Evolutionary conservation across 1,140 invertebrate genomes (phyloP), one percentile per base, ranked within the genome.

Genomic region (Asbolus verrucosus): DNA sequence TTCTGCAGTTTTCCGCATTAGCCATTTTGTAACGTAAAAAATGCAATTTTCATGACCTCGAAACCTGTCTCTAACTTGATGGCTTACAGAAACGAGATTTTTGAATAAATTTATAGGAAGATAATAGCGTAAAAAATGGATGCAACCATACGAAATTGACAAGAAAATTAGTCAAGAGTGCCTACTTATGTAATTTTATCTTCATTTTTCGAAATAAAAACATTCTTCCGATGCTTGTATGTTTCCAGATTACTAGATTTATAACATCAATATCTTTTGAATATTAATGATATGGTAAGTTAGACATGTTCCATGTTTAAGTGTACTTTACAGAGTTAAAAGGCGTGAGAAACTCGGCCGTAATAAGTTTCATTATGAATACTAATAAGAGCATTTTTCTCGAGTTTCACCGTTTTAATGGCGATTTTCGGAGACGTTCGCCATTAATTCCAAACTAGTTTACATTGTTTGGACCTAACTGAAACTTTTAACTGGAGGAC

Each of bases 331-430:
- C 33, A n/a, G 27, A 50, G 43, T 50, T 50, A 50, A 50, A 50
- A 54, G 46, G 46, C 46, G 46, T 54, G 46, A 54, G 46, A 54
- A 54, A 54, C 19, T 27, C 6, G 46, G 19, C 46, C 46, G 27
- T 54, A 27, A 54, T 46, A 46, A 46, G 41, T 46, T 46, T 46
- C 41, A 46, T 54, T 54, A 54, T 54, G 46, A 54, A 54, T 54
- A 54, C 19, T 54, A 27, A 54, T 54, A 9, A 30, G 46, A 24
- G 21, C 19, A 21, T 54, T 54, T 54, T 54, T 54, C 46, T 54
- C 13, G 21, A 16, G 14, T 8, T 16, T 54, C 19, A 21, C 19
- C 5, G 5, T 11, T 36, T 11, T 36, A 27, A 3, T 8, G 24
- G 6, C n/a, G n/a, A n/a, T n/a, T n/a, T n/a, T n/a, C n/a, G n/a